Evolutionary conservation across 2,888 invertebrate species (phyloP).

Genomic region (Anoplius nigerrimus): DNA sequence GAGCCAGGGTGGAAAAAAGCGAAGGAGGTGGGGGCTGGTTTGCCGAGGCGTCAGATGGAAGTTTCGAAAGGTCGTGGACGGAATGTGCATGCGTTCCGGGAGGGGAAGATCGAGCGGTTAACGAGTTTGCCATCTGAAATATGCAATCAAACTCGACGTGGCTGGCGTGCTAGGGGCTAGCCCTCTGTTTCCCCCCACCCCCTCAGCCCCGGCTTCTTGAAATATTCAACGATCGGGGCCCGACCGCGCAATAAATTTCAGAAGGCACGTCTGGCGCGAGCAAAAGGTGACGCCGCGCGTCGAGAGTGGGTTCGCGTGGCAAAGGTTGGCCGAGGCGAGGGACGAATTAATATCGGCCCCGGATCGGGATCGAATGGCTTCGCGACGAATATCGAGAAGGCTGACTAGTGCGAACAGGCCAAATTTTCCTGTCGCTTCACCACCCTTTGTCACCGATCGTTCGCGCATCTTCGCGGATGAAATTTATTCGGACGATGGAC

Average conservation of each 20-base stretch:
- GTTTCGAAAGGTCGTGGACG: not conserved
- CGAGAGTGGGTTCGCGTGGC: conserved; percentile 6
- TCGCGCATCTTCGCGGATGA: too few relatives aligned
- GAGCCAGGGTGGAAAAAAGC: not conserved
- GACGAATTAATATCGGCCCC: conserved; percentile 47
- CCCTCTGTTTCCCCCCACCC: conserved; percentile 18
- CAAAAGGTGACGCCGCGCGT: not conserved
- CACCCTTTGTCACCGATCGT: too few relatives aligned
- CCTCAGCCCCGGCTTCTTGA: conserved; percentile 36
- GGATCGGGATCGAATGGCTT: conserved; percentile 24
- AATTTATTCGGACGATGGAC: too few relatives aligned
- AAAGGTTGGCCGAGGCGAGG: conserved; percentile 13
- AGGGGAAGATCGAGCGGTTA: conserved; percentile 9
- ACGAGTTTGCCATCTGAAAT: conserved; percentile 33
- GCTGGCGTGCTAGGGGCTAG: not conserved
- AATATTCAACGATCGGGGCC: conserved; percentile 43
- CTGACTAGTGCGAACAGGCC: not conserved
- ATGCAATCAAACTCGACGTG: conserved; percentile 30
- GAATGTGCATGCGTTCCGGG: not conserved
- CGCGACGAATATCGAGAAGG: conserved; percentile 29
- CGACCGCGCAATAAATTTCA: conserved; percentile 36
- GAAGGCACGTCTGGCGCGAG: not conserved
- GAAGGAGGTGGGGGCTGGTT: too few relatives aligned
- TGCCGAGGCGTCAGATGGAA: not conserved
- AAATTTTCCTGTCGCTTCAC: not conserved